Percentiles rank a stretch among this genome's conserved stretches.
Conservation (phyloP, 2,888 invertebrate genomes). For the Pandemis corylana region DNA sequence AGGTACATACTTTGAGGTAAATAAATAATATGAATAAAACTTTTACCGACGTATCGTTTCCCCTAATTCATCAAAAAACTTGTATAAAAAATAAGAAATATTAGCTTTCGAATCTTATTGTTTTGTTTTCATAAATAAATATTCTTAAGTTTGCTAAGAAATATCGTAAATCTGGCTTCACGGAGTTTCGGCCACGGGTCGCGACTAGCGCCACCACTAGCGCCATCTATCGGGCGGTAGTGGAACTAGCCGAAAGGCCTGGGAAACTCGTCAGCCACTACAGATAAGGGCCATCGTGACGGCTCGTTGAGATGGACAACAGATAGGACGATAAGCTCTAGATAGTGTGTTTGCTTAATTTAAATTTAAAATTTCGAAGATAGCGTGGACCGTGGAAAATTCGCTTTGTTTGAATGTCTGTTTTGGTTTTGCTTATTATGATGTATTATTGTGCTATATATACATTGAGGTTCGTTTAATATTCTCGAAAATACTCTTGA, state of each 20-base stretch:
- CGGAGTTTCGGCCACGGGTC: neutral
- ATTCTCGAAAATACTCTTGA: neutral
- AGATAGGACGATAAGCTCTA: conserved; percentile 55
- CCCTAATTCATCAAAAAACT: too few relatives aligned
- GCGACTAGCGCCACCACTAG: conserved; percentile 44
- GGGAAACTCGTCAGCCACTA: conserved; percentile 54
- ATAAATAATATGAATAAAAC: too few relatives aligned
- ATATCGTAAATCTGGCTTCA: neutral
- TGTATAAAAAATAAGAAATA: too few relatives aligned
- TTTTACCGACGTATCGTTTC: too few relatives aligned
- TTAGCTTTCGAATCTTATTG: too few relatives aligned
- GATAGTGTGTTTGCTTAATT: conserved; percentile 42
- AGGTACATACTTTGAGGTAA: too few relatives aligned
- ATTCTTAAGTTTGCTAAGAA: neutral
- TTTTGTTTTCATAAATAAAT: neutral
- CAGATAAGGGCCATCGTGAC: conserved; percentile 60
- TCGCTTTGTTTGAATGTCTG: conserved; percentile 36
- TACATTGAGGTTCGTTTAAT: neutral
- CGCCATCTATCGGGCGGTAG: conserved; percentile 79
- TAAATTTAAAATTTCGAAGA: conserved; percentile 41
- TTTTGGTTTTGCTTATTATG: conserved; percentile 4
- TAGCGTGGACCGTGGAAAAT: conserved; percentile 36
- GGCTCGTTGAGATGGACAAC: conserved; percentile 60
- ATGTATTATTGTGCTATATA: neutral
- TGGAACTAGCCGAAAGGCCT: conserved; percentile 53